A percentile compares a stretch with the other conserved stretches of the same genome.
Conservation (phyloP, 2,888 invertebrate species). For the Pyrrhosoma nymphula region DNA sequence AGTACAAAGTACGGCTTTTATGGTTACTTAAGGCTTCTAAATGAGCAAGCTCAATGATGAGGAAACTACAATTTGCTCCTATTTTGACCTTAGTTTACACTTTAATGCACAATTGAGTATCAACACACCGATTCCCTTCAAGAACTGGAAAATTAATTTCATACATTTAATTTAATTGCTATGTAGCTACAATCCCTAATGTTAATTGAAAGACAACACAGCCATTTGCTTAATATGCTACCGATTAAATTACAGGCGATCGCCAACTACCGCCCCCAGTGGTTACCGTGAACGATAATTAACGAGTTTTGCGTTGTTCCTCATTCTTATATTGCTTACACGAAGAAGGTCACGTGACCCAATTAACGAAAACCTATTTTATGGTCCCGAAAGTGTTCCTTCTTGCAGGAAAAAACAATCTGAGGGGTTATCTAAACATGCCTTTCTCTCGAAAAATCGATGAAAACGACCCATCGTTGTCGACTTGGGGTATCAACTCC, state of each 20-base stretch:
- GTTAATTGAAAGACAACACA: background rate
- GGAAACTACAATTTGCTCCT: too few relatives aligned
- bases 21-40: too few relatives aligned
- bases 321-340: background rate
- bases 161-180: too few relatives aligned
- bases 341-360: background rate
- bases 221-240: background rate
- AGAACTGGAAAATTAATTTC: too few relatives aligned
- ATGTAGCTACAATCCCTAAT: background rate
- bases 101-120: too few relatives aligned
- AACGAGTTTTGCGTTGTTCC: background rate
- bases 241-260: background rate
- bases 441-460: background rate
- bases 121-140: too few relatives aligned
- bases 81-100: too few relatives aligned
- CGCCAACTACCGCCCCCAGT: background rate
- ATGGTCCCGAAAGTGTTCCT: background rate
- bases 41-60: too few relatives aligned
- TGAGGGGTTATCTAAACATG: background rate
- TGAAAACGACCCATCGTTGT: background rate
- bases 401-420: background rate
- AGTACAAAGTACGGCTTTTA: too few relatives aligned
- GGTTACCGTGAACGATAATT: background rate
- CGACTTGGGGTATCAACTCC: too few relatives aligned
- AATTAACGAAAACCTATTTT: slow-evolving; percentile 39